Base-by-base conservation (phyloP, 2,797 vertebrate species). In the Choloepus didactylus region DNA sequence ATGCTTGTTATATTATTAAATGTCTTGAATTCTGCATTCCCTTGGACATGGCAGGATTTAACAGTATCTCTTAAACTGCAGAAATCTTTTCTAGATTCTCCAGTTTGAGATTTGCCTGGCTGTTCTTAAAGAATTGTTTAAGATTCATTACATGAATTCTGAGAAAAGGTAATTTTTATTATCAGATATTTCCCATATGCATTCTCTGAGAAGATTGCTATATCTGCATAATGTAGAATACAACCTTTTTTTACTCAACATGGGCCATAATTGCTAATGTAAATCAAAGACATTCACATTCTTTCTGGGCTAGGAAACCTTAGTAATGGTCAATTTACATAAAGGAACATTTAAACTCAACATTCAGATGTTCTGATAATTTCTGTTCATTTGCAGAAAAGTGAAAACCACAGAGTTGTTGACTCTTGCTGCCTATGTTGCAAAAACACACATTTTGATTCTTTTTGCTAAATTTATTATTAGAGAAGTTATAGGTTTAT, bases 41-140 rank as follows among this genome's bases (percentile, higher is more conserved):
- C 38, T 85, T 91, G 89, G 67, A n/a, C 19, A 69, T 67, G 41
- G n/a, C 6, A 79, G 9, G 59, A 79, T 75, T 51, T 56, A 79
- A 85, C 10, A 27, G 9, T 81, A 66, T 82, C 31, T 64, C 14
- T 64, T 54, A 83, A 46, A 21, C 9, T 82, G 23, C 11, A 62
- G 4, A 75, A 49, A 62, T 56, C 19, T 72, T 89, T 69, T 59
- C 35, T 87, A 12, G 54, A 56, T 91, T 84, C 73, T 66, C 31
- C 44, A 80, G 18, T 87, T 94, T 80, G 44, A 96, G 72, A 31
- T 95, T 75, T 29, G 9, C 38, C 35, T 77, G 18, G 3, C n/a
- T 69, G 70, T 9, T 64, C 44, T 93, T 69, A 89, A 83, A 89
- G 54, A 87, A 73, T 79, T 62, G 21, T 38, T 73, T 41, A 59